Conservation (phyloP, 2,888 invertebrate species). For the Copidosoma aretas region DNA sequence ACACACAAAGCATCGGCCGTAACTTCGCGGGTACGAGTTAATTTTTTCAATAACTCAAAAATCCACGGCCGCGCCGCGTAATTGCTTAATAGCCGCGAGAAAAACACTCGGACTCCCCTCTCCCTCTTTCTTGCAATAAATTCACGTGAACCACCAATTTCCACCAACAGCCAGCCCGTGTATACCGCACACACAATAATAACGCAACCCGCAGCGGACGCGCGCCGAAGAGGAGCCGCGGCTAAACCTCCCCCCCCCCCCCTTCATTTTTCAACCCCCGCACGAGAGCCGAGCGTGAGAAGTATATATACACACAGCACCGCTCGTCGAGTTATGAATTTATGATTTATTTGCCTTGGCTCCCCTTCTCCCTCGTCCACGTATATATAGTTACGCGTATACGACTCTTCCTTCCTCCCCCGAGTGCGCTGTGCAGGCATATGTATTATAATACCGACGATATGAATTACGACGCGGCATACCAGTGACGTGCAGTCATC, state of each 20-base stretch:
- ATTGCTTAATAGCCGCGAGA: neutral
- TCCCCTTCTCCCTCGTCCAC: slow-evolving; percentile 16
- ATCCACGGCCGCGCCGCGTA: neutral
- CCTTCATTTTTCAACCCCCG: slow-evolving; percentile 27
- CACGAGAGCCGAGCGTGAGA: slow-evolving; percentile 30
- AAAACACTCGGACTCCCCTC: neutral
- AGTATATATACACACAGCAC: slow-evolving; percentile 15
- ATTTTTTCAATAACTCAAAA: slow-evolving; percentile 1
- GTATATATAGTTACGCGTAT: neutral
- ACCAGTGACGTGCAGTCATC: slow-evolving; percentile 58
- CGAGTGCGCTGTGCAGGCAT: no score
- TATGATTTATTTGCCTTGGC: slow-evolving; percentile 55
- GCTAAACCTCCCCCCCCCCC: slow-evolving; percentile 18
- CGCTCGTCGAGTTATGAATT: slow-evolving; percentile 50
- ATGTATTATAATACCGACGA: slow-evolving; percentile 40
- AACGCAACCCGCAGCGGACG: neutral
- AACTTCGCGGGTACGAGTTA: neutral
- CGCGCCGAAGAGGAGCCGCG: no score
- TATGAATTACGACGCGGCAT: slow-evolving; percentile 56
- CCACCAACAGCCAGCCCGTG: neutral
- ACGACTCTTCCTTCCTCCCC: neutral
- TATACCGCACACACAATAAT: neutral
- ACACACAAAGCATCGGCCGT: no score
- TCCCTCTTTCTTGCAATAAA: no score
- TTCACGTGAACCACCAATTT: neutral